Evolutionary conservation across 1,140 invertebrate genomes (phyloP).

Genomic region (Archivesica marissinica): DNA sequence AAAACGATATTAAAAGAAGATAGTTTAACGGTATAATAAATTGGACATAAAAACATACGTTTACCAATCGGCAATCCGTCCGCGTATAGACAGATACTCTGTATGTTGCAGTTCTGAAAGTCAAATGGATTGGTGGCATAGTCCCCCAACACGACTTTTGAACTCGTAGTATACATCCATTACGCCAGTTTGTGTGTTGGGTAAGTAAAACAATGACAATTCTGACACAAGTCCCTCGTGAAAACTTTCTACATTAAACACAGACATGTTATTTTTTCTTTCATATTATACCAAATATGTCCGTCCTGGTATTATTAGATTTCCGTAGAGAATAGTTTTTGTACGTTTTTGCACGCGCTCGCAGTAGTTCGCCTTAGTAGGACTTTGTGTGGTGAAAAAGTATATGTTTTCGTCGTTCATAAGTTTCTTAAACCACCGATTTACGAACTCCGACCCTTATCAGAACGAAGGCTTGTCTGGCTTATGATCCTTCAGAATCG

Average conservation of each 20-base stretch:
- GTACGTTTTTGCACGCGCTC: conserved; percentile 18
- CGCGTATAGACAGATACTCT: conserved; percentile 37
- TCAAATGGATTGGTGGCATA: conserved; percentile 47
- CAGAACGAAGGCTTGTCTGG: not conserved
- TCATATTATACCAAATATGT: conserved; percentile 23
- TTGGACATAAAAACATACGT: no score
- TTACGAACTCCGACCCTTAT: conserved; percentile 20
- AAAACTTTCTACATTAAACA: conserved; percentile 33
- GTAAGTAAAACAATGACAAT: no score
- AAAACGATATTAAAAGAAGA: conserved; percentile 55
- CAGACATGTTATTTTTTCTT: conserved; percentile 19
- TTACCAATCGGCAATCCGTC: conserved; percentile 45
- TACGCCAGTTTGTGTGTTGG: no score
- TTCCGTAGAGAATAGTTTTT: not conserved
- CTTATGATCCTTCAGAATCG: not conserved
- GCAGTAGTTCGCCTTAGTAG: conserved; percentile 12
- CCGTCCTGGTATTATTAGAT: not conserved
- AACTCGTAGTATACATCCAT: no score
- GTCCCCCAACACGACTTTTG: conserved; percentile 2
- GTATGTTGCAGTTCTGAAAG: conserved; percentile 51
- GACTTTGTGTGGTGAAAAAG: conserved; percentile 32
- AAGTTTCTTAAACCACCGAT: conserved; percentile 23
- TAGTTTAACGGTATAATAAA: no score
- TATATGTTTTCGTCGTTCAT: conserved; percentile 12
- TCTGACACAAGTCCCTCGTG: conserved; percentile 5